Evolutionary conservation across 2,113 vertebrate species (phyloP), one percentile per base, ranked within the genome.

Genomic region (Epinephelus lanceolatus): DNA sequence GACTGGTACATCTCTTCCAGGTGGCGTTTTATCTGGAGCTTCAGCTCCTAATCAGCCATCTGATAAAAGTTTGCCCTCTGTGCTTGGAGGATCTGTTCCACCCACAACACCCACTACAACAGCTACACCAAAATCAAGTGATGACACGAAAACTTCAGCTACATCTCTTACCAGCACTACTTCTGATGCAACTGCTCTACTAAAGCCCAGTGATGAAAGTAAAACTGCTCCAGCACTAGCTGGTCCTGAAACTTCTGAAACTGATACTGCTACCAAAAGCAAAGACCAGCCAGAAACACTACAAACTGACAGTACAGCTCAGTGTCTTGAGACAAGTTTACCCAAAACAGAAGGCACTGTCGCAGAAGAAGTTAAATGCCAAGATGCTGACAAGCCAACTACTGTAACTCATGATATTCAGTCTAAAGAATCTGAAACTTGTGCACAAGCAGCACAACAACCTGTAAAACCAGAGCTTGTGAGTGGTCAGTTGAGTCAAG

Each of bases 91-190:
- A 67, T 76, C 85, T 62, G 77, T 13, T 83, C 25, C 74, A 73
- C 25, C 88, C 45, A 5, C 71, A 82, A 47, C 78, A 67, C 19
- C 90, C 3, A 76, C 60, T 92, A 84, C 62, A 94, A 93, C 14
- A 92, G 93, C 73, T 72, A 85, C 85, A 90, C 83, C 61, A 86
- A 86, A 85, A 90, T 76, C 85, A 91, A 84, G 85, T 92, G 92
- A 96, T 86, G 27, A 70, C 10, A 76, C 60, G 8, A 78, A 75
- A 76, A 55, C 18, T 33, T 17, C 69, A 75, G 33, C 9, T 23
- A 73, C 75, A 55, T 13, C 51, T 75, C 10, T 71, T 14, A 30
- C 57, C 11, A 56, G 79, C 33, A 74, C 19, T 18, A 45, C 49
- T 51, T 65, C 68, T 66, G 25, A 11, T 93, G 91, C 56, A 91